A percentile compares a stretch with the other conserved stretches of the same genome.
Conservation (phyloP, 1,140 invertebrate species). For the Tachypleus tridentatus region DNA sequence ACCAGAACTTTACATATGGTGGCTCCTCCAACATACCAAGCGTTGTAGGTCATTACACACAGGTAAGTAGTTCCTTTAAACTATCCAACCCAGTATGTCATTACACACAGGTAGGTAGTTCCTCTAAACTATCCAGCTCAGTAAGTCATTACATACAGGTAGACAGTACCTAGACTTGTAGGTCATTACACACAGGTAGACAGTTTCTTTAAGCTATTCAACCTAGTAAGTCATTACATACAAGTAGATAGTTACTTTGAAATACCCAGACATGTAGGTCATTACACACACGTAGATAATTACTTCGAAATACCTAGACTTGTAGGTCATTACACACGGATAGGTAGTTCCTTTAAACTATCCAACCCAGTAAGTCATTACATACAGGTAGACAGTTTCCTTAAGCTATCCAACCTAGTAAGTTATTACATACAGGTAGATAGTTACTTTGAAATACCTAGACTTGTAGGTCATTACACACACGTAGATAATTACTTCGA, state of each 20-base stretch:
- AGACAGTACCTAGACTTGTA: no score
- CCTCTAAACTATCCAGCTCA: constrained; percentile 42
- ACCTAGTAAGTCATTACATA: neutral
- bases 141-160: constrained; percentile 73
- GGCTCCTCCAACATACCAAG: constrained; percentile 42
- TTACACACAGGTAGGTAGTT: constrained; percentile 33
- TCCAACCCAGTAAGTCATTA: constrained; percentile 61
- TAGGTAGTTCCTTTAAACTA: constrained; percentile 40
- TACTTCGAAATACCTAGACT: no score
- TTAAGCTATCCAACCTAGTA: neutral
- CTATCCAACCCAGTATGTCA: neutral
- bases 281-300: constrained; percentile 61
- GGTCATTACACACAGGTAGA: constrained; percentile 16
- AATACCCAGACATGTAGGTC: constrained; percentile 53
- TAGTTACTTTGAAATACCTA: constrained; percentile 39
- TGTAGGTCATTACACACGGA: no score
- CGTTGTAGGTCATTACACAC: constrained; percentile 64
- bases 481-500: constrained; percentile 45
- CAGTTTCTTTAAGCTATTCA: neutral
- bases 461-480: constrained; percentile 64
- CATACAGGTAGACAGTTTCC: constrained; percentile 52
- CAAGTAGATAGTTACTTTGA: constrained; percentile 35
- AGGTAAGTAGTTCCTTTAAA: constrained; percentile 41
- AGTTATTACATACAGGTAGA: constrained; percentile 31
- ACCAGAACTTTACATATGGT: constrained; percentile 59